Percentiles rank a stretch among this genome's conserved stretches.
These are phyloP conservation scores for Nematopogon swammerdamellus DNA, from an alignment of 2,888 invertebrate genomes.

Conservation along the genomic window DNA sequence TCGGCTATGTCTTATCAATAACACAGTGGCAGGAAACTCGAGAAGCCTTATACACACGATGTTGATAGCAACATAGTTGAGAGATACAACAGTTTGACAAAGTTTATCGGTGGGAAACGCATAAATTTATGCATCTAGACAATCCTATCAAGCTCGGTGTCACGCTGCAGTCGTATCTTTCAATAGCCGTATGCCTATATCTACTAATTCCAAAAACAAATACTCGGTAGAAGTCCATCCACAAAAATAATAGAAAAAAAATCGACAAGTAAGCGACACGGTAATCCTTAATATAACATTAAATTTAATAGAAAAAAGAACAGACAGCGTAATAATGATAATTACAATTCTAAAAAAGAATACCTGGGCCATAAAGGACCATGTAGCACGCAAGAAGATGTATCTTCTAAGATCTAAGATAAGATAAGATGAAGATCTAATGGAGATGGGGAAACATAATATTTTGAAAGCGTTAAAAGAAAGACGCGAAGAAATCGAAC, in stretches of 20 bases:
- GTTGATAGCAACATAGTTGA: constrained; percentile 18
- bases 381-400: too few relatives aligned
- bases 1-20: constrained; percentile 1
- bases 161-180: constrained; percentile 17
- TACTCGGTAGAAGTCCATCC: neutral
- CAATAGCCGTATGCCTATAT: constrained; percentile 11
- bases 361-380: too few relatives aligned
- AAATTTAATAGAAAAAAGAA: too few relatives aligned
- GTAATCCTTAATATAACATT: too few relatives aligned
- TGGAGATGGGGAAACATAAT: too few relatives aligned
- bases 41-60: constrained; percentile 9
- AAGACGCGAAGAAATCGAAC: too few relatives aligned
- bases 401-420: too few relatives aligned
- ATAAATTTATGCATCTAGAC: constrained; percentile 15
- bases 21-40: constrained; percentile 4
- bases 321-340: too few relatives aligned
- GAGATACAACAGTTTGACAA: constrained; percentile 17
- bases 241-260: constrained; percentile 1
- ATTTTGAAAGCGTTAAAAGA: too few relatives aligned
- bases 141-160: constrained; percentile 18
- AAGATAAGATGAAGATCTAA: too few relatives aligned
- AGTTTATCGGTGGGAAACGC: constrained; percentile 20
- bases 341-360: too few relatives aligned
- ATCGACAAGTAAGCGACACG: neutral
- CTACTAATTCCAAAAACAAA: constrained; percentile 1